Evolutionary conservation across 1,140 invertebrate species (phyloP).

Genomic region (Atta cephalotes): DNA sequence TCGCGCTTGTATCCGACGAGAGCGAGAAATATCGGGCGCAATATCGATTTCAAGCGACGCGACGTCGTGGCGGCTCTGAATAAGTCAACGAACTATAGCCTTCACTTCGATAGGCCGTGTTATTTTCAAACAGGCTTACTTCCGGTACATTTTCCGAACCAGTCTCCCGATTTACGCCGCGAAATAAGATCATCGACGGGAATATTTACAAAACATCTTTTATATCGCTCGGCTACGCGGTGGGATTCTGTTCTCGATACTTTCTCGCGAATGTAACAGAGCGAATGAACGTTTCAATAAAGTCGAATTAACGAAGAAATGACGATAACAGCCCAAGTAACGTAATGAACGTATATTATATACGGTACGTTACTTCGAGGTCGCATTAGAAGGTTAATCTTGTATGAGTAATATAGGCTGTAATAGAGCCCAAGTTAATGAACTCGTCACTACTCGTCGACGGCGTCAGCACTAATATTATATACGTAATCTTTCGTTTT

Average conservation of each 20-base stretch:
- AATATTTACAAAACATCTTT: not conserved
- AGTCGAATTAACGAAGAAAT: not conserved
- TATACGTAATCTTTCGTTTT: not conserved
- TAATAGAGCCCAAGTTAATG: slow-evolving; percentile 23
- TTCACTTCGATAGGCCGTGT: slow-evolving; percentile 43
- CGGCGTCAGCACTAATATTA: slow-evolving; percentile 10
- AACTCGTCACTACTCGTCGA: slow-evolving; percentile 34
- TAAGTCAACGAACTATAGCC: slow-evolving; percentile 60
- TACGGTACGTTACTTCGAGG: slow-evolving; percentile 28
- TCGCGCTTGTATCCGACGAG: slow-evolving; percentile 28
- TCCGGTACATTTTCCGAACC: slow-evolving; percentile 49
- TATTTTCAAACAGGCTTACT: slow-evolving; percentile 54
- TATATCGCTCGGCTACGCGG: not conserved
- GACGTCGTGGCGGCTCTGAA: slow-evolving; percentile 48
- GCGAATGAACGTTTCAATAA: not conserved
- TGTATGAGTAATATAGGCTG: slow-evolving; percentile 13
- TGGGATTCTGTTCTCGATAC: not conserved
- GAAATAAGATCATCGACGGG: not conserved
- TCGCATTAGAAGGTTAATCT: slow-evolving; percentile 46
- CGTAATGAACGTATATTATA: slow-evolving; percentile 2
- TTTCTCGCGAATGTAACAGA: not conserved
- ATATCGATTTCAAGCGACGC: slow-evolving; percentile 57
- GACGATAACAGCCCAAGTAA: not conserved
- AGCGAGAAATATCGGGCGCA: slow-evolving; percentile 47
- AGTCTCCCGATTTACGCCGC: slow-evolving; percentile 4